Percentiles rank a stretch among this genome's conserved stretches.
These are phyloP conservation scores for Gadus macrocephalus DNA, from an alignment of 2,113 vertebrate genomes.

Conservation along the genomic window DNA sequence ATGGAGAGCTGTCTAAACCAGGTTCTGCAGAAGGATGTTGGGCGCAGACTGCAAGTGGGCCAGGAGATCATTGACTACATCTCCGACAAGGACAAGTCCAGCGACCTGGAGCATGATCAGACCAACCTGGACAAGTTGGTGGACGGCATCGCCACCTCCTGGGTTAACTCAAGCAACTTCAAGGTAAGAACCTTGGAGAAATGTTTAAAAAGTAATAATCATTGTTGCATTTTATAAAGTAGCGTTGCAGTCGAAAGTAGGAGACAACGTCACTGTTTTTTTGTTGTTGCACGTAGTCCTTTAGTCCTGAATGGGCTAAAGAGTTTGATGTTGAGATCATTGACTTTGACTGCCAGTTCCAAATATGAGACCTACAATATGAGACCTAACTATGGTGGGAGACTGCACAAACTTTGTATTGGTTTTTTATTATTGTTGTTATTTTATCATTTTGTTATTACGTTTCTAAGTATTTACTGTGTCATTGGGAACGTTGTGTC, in stretches of 20 bases:
- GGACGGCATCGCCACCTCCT: constrained; percentile 90
- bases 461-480: too few species aligned
- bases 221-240: not conserved
- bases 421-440: too few species aligned
- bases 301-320: too few species aligned
- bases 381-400: too few species aligned
- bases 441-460: too few species aligned
- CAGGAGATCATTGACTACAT: constrained; percentile 95
- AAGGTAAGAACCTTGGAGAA: constrained; percentile 77
- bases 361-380: too few species aligned
- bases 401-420: too few species aligned
- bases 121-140: constrained; percentile 95
- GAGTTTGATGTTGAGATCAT: too few species aligned
- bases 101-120: constrained; percentile 95
- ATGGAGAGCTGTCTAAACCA: constrained; percentile 92
- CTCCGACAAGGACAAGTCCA: constrained; percentile 87
- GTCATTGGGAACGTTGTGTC: too few species aligned
- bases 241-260: not conserved
- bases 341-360: too few species aligned
- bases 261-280: too few species aligned
- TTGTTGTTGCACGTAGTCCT: too few species aligned
- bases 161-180: constrained; percentile 99
- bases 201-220: not conserved
- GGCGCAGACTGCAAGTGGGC: constrained; percentile 90
- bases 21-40: constrained; percentile 95